Evolutionary conservation across 2,797 vertebrate genomes (phyloP).

Genomic region (Onychomys leucogaster): DNA sequence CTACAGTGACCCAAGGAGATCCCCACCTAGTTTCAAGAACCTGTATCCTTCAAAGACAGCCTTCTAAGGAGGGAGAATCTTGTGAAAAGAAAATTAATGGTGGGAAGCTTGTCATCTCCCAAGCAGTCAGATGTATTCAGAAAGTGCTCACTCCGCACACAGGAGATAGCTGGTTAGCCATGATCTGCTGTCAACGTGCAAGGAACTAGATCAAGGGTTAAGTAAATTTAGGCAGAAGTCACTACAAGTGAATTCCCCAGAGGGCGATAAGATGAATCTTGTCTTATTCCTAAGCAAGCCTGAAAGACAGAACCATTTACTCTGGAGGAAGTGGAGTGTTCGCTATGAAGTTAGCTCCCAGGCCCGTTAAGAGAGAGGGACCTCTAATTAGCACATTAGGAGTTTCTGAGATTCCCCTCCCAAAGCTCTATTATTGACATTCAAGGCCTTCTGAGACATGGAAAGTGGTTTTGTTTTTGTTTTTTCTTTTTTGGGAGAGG

Average conservation of each 20-base stretch:
- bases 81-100: conserved; percentile 30
- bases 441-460: background rate
- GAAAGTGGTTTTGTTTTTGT: no score
- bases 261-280: background rate
- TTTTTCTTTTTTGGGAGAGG: no score
- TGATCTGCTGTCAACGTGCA: conserved; percentile 39
- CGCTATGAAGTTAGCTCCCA: background rate
- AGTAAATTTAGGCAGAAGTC: conserved; percentile 65
- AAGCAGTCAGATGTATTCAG: background rate
- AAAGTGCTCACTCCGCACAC: background rate
- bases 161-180: background rate
- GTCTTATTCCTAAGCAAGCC: background rate
- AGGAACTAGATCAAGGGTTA: conserved; percentile 70
- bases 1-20: background rate
- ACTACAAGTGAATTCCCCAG: conserved; percentile 47
- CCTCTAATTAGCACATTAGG: background rate
- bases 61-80: conserved; percentile 9
- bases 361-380: background rate
- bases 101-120: background rate
- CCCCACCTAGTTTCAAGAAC: conserved; percentile 49
- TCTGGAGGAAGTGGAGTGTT: background rate
- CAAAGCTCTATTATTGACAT: background rate
- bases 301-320: conserved; percentile 32
- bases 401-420: background rate
- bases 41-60: conserved; percentile 31